Conservation (phyloP, 2,888 invertebrate genomes). For the Arctia plantaginis region DNA sequence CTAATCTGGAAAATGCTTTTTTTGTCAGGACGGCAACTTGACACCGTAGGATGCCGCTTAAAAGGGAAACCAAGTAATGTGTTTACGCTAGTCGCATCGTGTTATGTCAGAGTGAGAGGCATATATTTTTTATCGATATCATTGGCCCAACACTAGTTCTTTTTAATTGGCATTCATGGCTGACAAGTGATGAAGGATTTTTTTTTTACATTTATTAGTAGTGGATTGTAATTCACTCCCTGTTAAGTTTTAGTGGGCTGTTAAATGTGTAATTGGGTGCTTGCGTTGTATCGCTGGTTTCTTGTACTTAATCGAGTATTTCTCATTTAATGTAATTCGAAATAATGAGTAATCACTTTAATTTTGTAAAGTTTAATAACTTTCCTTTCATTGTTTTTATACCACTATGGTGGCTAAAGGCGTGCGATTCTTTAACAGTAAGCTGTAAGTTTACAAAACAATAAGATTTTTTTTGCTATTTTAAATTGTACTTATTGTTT, state of each 20-base stretch:
- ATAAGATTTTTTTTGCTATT: neutral
- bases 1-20: slow-evolving; percentile 66
- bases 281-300: neutral
- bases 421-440: neutral
- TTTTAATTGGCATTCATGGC: slow-evolving; percentile 69
- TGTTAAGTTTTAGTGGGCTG: slow-evolving; percentile 31
- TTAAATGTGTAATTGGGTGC: slow-evolving; percentile 30
- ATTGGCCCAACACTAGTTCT: slow-evolving; percentile 71
- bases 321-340: neutral
- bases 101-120: slow-evolving; percentile 69
- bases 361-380: neutral
- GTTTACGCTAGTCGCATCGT: slow-evolving; percentile 77
- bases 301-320: neutral
- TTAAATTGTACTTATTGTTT: neutral
- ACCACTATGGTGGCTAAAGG: neutral
- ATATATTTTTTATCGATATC: slow-evolving; percentile 72
- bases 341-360: neutral
- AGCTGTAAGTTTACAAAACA: neutral
- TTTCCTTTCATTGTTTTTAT: neutral
- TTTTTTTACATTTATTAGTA: slow-evolving; percentile 24
- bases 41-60: slow-evolving; percentile 75
- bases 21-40: slow-evolving; percentile 66
- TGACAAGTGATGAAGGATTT: slow-evolving; percentile 40
- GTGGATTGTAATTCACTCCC: slow-evolving; percentile 24
- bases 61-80: slow-evolving; percentile 80